phyloP scores from a whole-genome alignment of 2,888 invertebrate species.

The Zhuqinia jingwanae region DNA sequence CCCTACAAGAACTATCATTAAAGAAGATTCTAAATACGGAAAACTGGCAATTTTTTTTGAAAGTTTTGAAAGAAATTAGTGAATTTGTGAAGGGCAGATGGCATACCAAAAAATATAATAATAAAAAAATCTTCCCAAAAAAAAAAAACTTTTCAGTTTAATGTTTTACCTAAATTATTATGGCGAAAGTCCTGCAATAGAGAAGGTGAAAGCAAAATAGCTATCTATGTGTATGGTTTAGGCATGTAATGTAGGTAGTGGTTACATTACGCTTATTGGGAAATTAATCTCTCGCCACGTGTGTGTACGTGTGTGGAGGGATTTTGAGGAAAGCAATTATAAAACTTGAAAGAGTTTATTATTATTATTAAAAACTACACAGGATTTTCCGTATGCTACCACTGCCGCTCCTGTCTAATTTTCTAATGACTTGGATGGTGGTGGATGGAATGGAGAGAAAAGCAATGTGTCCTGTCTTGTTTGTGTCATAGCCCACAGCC shows the following conservation, averaged over 20 bases:
- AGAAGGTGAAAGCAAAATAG: background rate
- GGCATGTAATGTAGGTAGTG: background rate
- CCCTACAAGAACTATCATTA: too few relatives aligned
- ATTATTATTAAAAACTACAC: too few relatives aligned
- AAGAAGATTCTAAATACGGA: too few relatives aligned
- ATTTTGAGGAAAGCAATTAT: slow-evolving; percentile 9
- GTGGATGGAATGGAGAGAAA: too few relatives aligned
- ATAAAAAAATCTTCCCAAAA: slow-evolving; percentile 26
- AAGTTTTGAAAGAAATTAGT: slow-evolving; percentile 26
- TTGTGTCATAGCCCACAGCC: background rate
- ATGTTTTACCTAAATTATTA: background rate
- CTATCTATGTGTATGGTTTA: background rate
- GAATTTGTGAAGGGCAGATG: slow-evolving; percentile 59
- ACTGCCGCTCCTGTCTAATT: background rate
- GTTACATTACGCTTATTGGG: slow-evolving; percentile 40
- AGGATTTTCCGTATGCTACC: too few relatives aligned
- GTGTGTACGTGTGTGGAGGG: too few relatives aligned
- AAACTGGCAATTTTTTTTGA: background rate
- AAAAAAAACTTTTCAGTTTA: background rate
- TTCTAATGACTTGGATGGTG: background rate
- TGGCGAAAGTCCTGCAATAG: background rate
- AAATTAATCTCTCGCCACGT: slow-evolving; percentile 29
- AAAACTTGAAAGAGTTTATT: background rate
- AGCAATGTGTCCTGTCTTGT: background rate
- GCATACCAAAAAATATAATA: background rate